Percentiles rank a stretch among this genome's conserved stretches.
phyloP scores from a whole-genome alignment of 2,888 invertebrate genomes.

The Sphaerophoria taeniata region DNA sequence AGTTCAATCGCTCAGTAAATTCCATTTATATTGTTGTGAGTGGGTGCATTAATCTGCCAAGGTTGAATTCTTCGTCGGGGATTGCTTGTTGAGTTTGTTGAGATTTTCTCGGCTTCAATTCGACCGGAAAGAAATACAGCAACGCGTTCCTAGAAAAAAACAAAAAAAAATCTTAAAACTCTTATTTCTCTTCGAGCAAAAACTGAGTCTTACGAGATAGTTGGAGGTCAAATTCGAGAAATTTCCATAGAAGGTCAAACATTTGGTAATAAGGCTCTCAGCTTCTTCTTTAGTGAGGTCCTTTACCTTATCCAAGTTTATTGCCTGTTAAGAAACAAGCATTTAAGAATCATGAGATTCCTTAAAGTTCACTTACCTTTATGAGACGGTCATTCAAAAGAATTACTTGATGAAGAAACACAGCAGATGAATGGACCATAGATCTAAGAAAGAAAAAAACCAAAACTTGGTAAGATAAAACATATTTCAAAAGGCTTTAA shows the following conservation, averaged over 20 bases:
- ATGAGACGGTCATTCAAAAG: constrained; percentile 86
- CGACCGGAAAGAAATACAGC: constrained; percentile 88
- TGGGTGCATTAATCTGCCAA: constrained; percentile 78
- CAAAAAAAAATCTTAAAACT: background rate
- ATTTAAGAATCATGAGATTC: background rate
- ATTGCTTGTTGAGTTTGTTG: constrained; percentile 83
- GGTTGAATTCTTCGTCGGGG: constrained; percentile 82
- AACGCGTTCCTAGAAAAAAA: constrained; percentile 85
- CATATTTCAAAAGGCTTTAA: background rate
- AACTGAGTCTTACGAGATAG: constrained; percentile 78
- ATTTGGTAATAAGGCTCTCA: constrained; percentile 80
- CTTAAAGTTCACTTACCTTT: constrained; percentile 84
- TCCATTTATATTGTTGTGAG: constrained; percentile 82
- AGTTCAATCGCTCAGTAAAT: constrained; percentile 81
- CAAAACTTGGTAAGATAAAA: background rate
- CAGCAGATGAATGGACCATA: constrained; percentile 84
- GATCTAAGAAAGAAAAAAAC: constrained; percentile 80
- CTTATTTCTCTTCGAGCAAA: background rate
- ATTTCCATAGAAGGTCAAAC: constrained; percentile 78
- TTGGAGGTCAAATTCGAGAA: constrained; percentile 79
- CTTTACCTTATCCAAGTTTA: constrained; percentile 86
- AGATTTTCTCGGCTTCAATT: constrained; percentile 86
- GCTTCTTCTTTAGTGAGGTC: constrained; percentile 84
- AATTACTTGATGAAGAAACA: constrained; percentile 85
- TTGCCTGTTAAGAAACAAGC: constrained; percentile 82